Percentiles rank a stretch among this genome's conserved stretches.
phyloP scores from a whole-genome alignment of 2,113 vertebrate species.

The Oryzias javanicus region DNA sequence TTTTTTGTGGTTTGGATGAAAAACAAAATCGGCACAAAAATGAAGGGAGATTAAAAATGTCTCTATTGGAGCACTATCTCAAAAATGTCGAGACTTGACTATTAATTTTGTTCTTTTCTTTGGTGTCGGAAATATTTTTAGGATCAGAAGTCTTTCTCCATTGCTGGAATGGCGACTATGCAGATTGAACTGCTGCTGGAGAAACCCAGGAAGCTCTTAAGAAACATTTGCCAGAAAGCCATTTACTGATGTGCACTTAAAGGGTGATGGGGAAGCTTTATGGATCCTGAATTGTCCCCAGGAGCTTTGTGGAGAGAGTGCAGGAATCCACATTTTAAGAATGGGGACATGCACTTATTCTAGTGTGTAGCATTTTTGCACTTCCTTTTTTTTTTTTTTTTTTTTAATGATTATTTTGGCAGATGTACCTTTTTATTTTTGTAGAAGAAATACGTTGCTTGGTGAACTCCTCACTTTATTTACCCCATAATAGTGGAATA shows the following conservation, averaged over 20 bases:
- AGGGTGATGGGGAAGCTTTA: conserved; percentile 44
- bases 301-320: conserved; percentile 37
- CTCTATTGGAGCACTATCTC: too few relatives aligned
- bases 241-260: conserved; percentile 16
- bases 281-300: conserved; percentile 47
- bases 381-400: not conserved
- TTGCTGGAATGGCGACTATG: conserved; percentile 1
- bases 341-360: conserved; percentile 12
- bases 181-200: conserved; percentile 9
- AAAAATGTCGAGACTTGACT: too few relatives aligned
- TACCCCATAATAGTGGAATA: conserved; percentile 11
- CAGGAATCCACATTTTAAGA: conserved; percentile 35
- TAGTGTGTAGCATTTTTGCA: conserved; percentile 13
- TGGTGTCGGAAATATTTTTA: too few relatives aligned
- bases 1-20: not conserved
- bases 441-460: too few relatives aligned
- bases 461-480: conserved; percentile 4
- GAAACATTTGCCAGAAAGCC: conserved; percentile 22
- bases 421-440: too few relatives aligned
- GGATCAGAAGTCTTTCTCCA: not conserved
- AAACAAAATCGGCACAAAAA: too few relatives aligned
- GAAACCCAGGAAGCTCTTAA: conserved; percentile 44
- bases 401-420: too few relatives aligned
- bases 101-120: too few relatives aligned
- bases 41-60: too few relatives aligned